Percentiles rank a stretch among this genome's conserved stretches.
Conservation (phyloP, 2,113 vertebrate species). For the Osmerus mordax region DNA sequence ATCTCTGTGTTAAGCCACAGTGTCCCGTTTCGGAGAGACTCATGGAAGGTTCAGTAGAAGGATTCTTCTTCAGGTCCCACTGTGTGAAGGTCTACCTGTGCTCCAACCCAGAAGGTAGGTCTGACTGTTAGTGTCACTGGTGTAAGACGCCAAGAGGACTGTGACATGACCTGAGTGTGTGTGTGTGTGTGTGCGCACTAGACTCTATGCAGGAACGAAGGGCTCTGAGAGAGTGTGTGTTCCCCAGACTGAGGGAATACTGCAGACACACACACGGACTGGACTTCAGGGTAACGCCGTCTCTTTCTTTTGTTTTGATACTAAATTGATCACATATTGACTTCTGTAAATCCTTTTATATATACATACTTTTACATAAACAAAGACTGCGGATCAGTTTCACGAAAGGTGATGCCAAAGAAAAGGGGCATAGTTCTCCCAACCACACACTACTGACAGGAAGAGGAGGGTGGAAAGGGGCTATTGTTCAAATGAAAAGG, state of each 20-base stretch:
- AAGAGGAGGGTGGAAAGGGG: not conserved
- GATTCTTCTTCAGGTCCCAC: slow-evolving; percentile 25
- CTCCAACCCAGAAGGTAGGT: slow-evolving; percentile 70
- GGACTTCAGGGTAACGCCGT: slow-evolving; percentile 69
- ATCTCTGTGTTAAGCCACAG: not conserved
- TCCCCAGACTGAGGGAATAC: slow-evolving; percentile 66
- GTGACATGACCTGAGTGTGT: not conserved
- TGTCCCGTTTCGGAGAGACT: slow-evolving; percentile 2
- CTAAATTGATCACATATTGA: slow-evolving; percentile 35
- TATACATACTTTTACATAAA: too few relatives aligned
- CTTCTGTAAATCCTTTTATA: too few relatives aligned
- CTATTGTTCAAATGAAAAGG: not conserved
- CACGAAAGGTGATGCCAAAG: too few relatives aligned
- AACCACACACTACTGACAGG: not conserved
- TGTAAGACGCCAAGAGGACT: not conserved
- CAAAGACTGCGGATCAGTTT: too few relatives aligned
- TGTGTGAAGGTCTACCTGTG: slow-evolving; percentile 74
- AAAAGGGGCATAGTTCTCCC: too few relatives aligned
- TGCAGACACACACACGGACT: slow-evolving; percentile 64
- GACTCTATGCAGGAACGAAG: slow-evolving; percentile 54
- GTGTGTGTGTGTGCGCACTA: slow-evolving; percentile 31
- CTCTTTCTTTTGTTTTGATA: slow-evolving; percentile 14
- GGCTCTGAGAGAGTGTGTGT: slow-evolving; percentile 63
- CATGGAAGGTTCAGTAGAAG: slow-evolving; percentile 13
- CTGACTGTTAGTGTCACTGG: not conserved